Conservation (phyloP, 2,888 invertebrate genomes). For the Troides aeacus region DNA sequence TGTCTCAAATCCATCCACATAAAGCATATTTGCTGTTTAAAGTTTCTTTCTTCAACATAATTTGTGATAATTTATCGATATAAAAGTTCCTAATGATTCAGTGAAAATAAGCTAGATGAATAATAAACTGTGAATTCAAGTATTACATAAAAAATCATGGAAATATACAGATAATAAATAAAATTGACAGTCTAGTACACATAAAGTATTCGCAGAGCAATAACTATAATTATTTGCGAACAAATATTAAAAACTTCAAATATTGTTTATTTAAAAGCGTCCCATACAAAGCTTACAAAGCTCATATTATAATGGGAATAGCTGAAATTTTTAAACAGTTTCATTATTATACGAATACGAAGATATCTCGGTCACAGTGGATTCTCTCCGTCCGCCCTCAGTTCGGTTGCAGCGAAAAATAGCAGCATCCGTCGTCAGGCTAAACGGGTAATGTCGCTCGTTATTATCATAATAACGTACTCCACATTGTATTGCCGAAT, state of each 20-base stretch:
- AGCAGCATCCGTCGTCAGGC: constrained; percentile 60
- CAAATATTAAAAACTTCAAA: constrained; percentile 10
- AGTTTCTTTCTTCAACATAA: no score
- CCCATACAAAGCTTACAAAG: constrained; percentile 10
- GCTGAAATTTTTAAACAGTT: constrained; percentile 21
- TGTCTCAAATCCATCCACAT: no score
- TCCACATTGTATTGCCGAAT: constrained; percentile 40
- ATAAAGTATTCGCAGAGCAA: neutral
- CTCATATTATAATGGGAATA: constrained; percentile 12
- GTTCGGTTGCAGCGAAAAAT: constrained; percentile 61
- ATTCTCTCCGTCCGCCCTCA: constrained; percentile 45
- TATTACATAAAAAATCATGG: neutral
- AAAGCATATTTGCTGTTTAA: no score
- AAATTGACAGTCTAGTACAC: neutral
- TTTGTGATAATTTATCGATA: neutral
- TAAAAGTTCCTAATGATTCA: neutral
- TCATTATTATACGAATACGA: constrained; percentile 36
- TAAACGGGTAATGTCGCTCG: constrained; percentile 68
- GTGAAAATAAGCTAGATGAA: neutral
- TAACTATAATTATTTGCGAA: constrained; percentile 4
- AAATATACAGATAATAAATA: neutral
- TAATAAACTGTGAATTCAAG: neutral
- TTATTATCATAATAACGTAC: constrained; percentile 72
- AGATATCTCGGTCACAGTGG: constrained; percentile 40
- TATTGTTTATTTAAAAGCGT: constrained; percentile 14